A percentile compares a stretch with the other conserved stretches of the same genome.
Evolutionary conservation across 2,888 invertebrate genomes (phyloP).

Genomic region (Penaeus monodon): DNA sequence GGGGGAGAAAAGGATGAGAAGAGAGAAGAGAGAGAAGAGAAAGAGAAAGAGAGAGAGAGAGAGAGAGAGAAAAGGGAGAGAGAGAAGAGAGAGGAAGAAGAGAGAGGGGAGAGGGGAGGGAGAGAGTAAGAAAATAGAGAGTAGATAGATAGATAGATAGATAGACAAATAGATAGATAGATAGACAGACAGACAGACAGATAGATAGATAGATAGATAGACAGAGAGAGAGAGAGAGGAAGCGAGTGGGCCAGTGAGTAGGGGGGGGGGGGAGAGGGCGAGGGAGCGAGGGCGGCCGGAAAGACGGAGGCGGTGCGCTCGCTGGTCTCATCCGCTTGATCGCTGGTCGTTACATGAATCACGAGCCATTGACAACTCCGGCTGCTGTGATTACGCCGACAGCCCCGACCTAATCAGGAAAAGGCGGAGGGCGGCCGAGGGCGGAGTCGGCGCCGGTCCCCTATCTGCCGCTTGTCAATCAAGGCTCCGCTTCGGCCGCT

Average conservation of each 20-base stretch:
- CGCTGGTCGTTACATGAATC: neutral
- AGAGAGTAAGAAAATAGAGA: neutral
- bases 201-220: neutral
- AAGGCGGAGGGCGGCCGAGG: neutral
- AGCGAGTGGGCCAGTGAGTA: neutral
- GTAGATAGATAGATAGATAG: neutral
- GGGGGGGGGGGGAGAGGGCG: neutral
- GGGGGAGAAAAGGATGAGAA: neutral
- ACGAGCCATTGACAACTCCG: conserved; percentile 13
- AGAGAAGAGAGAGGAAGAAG: neutral
- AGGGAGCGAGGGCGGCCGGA: neutral
- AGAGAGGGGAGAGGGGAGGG: neutral
- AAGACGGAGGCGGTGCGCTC: too few relatives aligned
- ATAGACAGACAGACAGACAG: neutral
- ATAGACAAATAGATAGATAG: neutral
- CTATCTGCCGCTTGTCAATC: neutral
- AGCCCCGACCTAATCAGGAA: conserved; percentile 17
- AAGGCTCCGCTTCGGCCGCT: too few relatives aligned
- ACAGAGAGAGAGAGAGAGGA: too few relatives aligned
- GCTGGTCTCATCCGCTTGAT: neutral
- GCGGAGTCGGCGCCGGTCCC: neutral
- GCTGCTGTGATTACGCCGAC: conserved; percentile 13
- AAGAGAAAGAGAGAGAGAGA: neutral
- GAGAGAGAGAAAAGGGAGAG: neutral
- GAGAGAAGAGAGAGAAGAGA: neutral